Evolutionary conservation across 2,797 vertebrate species (phyloP).

Genomic region (Syndactyla subalaris): DNA sequence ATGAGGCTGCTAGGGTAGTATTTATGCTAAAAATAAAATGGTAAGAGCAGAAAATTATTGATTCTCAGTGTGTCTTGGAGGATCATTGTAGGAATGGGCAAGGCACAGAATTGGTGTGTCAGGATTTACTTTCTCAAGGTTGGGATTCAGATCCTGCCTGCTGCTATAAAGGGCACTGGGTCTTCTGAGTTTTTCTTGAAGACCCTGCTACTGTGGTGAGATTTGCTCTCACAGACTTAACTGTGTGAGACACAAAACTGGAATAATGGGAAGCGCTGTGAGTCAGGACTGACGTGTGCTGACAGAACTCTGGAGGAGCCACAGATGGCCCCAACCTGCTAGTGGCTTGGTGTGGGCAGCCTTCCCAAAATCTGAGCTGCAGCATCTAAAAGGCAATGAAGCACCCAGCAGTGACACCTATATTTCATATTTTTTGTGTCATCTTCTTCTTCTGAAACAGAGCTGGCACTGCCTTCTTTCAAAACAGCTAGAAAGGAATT

Average conservation of each 20-base stretch:
- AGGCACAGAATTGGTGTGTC: background rate
- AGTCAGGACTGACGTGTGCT: background rate
- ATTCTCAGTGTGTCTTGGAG: background rate
- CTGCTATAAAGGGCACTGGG: background rate
- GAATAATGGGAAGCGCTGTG: background rate
- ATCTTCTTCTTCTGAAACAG: background rate
- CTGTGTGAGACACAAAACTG: background rate
- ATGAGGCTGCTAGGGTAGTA: conserved; percentile 4
- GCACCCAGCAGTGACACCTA: background rate
- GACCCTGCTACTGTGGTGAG: background rate
- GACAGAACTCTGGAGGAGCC: conserved; percentile 1
- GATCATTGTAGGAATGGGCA: background rate
- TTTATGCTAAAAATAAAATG: conserved; percentile 59
- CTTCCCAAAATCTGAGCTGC: background rate
- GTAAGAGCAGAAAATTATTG: conserved; percentile 26
- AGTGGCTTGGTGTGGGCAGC: background rate
- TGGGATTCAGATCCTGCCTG: background rate
- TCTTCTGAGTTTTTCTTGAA: background rate
- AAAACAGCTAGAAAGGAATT: background rate
- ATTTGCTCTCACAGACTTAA: background rate
- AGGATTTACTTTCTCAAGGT: background rate
- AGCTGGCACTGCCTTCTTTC: background rate
- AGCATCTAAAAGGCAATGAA: background rate
- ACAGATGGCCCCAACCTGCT: background rate
- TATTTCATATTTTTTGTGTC: background rate